Evolutionary conservation across 2,797 vertebrate species (phyloP), one percentile per base, ranked within the genome.

Genomic region (Mycteria americana): DNA sequence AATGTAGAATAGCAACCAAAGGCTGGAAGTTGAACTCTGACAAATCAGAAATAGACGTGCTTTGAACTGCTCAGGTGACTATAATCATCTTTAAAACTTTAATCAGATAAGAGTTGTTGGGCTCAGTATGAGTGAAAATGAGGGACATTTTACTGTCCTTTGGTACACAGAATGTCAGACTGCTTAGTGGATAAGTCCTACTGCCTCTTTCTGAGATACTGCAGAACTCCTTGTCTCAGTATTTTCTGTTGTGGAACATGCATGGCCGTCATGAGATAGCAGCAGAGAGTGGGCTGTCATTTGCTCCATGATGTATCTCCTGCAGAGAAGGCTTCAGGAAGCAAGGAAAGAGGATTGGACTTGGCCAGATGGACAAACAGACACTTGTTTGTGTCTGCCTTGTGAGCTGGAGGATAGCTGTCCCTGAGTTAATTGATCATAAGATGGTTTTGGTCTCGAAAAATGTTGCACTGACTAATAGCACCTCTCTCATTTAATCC

Each of bases 81-180:
- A 1, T 39, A 39, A 39, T 39, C 10, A 39, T 39, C 37, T 39
- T 39, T 39, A 39, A 39, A 39, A 27, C 28, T 30, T 39, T 18
- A 54, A 27, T 60, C 24, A 13, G 27, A 4, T 19, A 10, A 27
- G 31, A 65, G 56, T 37, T 69, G 37, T 53, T 79, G 18, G 13
- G 3, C 59, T 79, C 5, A 0, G 3, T 24, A 2, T 11, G 41
- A 75, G n/a, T 51, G 48, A 45, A 73, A 63, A 59, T 0, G 0
- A 53, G 39, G 28, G 54, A 14, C 13, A 2, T 70, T 60, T 19
- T 43, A 2, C 27, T 41, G 39, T 86, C 8, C 19, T 69, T 39
- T 43, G 9, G 23, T 31, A 51, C 0, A 2, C 54, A 43, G 18
- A 43, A 2, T n/a, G 23, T 35, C 39, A 33, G 8, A 5, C 17